These are phyloP conservation scores for Rhaphigaster nebulosa DNA, from an alignment of 2,888 invertebrate species.

Conservation along the genomic window DNA sequence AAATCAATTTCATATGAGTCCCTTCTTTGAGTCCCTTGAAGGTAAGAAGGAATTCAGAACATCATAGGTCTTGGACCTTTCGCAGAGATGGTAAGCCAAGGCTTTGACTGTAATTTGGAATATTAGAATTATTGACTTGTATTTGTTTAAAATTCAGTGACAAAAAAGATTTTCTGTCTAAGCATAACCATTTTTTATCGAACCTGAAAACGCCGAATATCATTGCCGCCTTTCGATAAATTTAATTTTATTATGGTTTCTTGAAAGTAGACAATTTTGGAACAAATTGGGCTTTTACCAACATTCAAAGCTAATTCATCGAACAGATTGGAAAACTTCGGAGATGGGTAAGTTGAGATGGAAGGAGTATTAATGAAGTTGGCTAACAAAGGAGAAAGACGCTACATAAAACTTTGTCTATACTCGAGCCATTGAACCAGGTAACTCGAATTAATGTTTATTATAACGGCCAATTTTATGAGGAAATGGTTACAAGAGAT, in stretches of 20 bases:
- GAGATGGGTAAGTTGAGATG: not conserved
- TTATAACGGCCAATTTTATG: not conserved
- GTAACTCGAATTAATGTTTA: not conserved
- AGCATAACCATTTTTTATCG: too few relatives aligned
- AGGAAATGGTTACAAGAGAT: not conserved
- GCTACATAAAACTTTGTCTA: constrained; percentile 14
- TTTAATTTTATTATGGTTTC: not conserved
- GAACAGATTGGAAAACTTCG: constrained; percentile 19
- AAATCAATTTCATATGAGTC: not conserved
- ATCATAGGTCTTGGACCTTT: not conserved
- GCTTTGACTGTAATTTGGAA: too few relatives aligned
- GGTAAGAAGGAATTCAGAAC: not conserved
- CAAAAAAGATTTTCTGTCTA: too few relatives aligned
- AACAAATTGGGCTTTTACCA: not conserved
- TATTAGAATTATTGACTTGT: too few relatives aligned
- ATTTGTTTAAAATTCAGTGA: too few relatives aligned
- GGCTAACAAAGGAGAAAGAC: constrained; percentile 9
- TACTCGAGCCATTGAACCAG: not conserved
- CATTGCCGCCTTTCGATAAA: not conserved
- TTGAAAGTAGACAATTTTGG: not conserved
- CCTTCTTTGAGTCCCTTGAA: not conserved
- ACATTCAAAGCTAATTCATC: constrained; percentile 16
- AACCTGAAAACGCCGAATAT: too few relatives aligned
- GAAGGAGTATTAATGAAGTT: not conserved
- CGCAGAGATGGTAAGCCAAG: too few relatives aligned